Conservation (phyloP, 2,797 vertebrate genomes). For the Coracias cyanogaster region DNA sequence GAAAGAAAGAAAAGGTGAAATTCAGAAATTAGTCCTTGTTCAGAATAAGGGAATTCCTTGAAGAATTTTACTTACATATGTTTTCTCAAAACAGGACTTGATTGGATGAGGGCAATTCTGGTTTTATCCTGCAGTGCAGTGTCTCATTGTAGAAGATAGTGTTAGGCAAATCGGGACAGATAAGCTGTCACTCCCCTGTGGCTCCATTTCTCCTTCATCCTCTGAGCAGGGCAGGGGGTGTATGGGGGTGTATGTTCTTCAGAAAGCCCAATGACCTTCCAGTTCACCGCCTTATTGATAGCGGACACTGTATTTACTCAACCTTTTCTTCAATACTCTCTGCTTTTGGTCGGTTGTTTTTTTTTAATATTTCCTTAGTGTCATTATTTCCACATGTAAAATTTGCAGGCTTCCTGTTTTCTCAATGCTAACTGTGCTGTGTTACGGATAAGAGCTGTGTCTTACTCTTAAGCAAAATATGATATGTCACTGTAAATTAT, state of each 20-base stretch:
- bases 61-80: neutral
- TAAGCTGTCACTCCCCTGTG: neutral
- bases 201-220: neutral
- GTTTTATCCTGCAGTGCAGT: neutral
- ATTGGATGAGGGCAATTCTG: neutral
- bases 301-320: neutral
- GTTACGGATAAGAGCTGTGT: neutral
- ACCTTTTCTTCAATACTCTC: neutral
- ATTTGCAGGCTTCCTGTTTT: neutral
- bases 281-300: neutral
- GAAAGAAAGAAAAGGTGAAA: neutral
- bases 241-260: neutral
- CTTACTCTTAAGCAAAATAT: slow-evolving; percentile 10
- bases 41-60: neutral
- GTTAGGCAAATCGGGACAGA: neutral
- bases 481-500: slow-evolving; percentile 11
- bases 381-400: neutral
- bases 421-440: neutral
- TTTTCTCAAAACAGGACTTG: neutral
- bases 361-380: neutral
- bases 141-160: neutral
- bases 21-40: neutral
- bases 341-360: neutral
- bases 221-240: rapidly evolving
- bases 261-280: neutral